A percentile compares a stretch with the other conserved stretches of the same genome.
These are phyloP conservation scores for Mythimna pallens DNA, from an alignment of 2,888 invertebrate species.

Conservation along the genomic window DNA sequence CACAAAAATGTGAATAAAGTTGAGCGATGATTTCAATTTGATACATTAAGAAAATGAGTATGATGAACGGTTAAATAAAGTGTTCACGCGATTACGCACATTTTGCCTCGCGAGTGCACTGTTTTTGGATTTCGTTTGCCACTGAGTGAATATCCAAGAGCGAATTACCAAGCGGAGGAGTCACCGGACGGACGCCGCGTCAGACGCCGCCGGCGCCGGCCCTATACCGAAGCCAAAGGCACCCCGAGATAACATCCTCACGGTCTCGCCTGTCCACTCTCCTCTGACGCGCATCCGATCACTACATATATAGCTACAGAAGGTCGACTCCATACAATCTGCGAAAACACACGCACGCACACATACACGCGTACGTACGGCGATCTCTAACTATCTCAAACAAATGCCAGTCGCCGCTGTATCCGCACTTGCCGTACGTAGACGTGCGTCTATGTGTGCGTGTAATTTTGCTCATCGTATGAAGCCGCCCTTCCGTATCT, in stretches of 20 bases:
- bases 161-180: conserved; percentile 72
- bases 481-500: conserved; percentile 5
- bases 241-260: conserved; percentile 69
- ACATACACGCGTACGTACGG: conserved; percentile 8
- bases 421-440: not conserved
- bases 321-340: conserved; percentile 7
- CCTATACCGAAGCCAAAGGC: conserved; percentile 89
- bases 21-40: not conserved
- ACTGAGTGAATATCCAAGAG: conserved; percentile 68
- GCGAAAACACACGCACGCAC: conserved; percentile 15
- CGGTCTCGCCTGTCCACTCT: conserved; percentile 66
- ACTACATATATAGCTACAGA: conserved; percentile 20
- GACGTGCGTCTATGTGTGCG: conserved; percentile 18
- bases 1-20: not conserved
- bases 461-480: conserved; percentile 12
- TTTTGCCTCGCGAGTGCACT: conserved; percentile 60
- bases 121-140: conserved; percentile 53
- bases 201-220: conserved; percentile 72
- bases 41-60: not conserved
- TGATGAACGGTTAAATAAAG: not conserved
- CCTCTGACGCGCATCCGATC: conserved; percentile 59
- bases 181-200: conserved; percentile 75
- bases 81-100: not conserved
- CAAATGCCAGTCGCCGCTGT: not conserved
- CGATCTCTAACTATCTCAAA: not conserved